Percentiles rank a stretch among this genome's conserved stretches.
phyloP scores from a whole-genome alignment of 1,140 invertebrate genomes.

The Acromyrmex charruanus region DNA sequence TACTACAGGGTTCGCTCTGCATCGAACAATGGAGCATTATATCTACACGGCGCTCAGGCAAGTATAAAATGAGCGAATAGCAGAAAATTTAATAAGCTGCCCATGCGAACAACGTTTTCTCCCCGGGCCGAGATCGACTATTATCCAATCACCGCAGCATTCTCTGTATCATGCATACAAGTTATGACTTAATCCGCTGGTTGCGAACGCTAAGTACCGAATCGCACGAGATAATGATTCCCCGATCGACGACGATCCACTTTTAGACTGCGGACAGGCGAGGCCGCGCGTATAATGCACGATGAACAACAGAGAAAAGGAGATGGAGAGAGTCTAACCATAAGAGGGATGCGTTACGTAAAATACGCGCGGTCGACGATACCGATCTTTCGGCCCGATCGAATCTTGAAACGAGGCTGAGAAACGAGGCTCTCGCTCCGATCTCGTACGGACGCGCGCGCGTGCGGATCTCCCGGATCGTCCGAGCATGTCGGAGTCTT shows the following conservation, averaged over 20 bases:
- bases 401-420: conserved; percentile 58
- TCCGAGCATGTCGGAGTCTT: conserved; percentile 45
- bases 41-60: conserved; percentile 24
- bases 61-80: conserved; percentile 50
- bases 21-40: conserved; percentile 58
- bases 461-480: conserved; percentile 39
- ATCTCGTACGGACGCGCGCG: conserved; percentile 26
- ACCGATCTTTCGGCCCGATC: conserved; percentile 77
- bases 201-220: conserved; percentile 73
- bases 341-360: conserved; percentile 77
- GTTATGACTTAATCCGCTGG: conserved; percentile 83
- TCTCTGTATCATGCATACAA: conserved; percentile 67
- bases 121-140: conserved; percentile 48
- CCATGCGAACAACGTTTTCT: conserved; percentile 50
- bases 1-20: neutral
- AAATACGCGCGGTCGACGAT: conserved; percentile 77
- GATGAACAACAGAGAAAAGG: neutral
- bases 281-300: conserved; percentile 61
- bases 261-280: conserved; percentile 46
- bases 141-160: conserved; percentile 64
- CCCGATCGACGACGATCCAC: conserved; percentile 65
- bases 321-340: neutral
- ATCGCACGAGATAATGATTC: conserved; percentile 75
- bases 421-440: conserved; percentile 36
- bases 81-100: conserved; percentile 73